These are phyloP conservation scores for Setophaga coronata DNA, from an alignment of 2,113 vertebrate species.

Conservation along the genomic window DNA sequence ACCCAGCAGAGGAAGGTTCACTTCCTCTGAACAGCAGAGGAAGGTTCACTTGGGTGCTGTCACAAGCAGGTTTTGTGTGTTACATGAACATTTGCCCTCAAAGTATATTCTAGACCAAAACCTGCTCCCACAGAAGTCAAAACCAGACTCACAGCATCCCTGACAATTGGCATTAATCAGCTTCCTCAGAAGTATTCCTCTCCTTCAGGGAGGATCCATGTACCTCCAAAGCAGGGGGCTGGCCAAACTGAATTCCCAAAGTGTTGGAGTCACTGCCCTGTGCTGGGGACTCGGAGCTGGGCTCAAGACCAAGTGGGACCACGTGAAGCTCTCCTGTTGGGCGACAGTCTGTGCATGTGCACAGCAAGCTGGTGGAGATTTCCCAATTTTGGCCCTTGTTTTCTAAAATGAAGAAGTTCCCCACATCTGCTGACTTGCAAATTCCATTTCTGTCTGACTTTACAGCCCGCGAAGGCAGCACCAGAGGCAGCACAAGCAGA, in stretches of 20 bases:
- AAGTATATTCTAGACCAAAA: neutral
- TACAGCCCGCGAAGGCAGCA: fast-evolving
- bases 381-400: neutral
- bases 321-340: neutral
- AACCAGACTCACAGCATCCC: neutral
- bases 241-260: neutral
- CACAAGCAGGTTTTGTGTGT: neutral
- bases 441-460: neutral
- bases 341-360: fast-evolving
- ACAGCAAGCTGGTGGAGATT: fast-evolving
- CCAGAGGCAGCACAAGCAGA: neutral
- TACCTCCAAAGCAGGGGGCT: neutral
- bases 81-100: neutral
- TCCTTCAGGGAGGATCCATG: neutral
- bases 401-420: neutral
- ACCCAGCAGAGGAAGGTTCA: fast-evolving
- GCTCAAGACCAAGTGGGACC: neutral
- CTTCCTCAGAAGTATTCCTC: neutral
- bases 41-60: fast-evolving
- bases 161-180: neutral
- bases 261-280: fast-evolving
- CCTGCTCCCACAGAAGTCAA: neutral
- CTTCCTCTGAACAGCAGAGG: fast-evolving
- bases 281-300: neutral
- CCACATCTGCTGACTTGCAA: neutral